Evolutionary conservation across 2,797 vertebrate genomes (phyloP).

Genomic region (Platyrinchus mystaceus): DNA sequence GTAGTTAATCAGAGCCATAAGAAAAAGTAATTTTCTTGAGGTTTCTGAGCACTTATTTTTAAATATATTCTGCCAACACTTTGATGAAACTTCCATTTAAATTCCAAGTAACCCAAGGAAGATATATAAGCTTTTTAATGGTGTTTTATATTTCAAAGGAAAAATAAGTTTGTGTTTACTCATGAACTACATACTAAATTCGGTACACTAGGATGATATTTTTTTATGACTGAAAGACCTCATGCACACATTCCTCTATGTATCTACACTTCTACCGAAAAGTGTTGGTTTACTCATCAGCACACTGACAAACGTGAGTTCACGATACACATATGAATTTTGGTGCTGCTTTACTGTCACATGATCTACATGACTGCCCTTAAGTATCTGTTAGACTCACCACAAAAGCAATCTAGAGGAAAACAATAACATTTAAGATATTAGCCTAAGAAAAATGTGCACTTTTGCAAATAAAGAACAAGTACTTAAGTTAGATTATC

Average conservation of each 20-base stretch:
- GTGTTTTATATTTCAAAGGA: not conserved
- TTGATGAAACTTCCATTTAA: constrained; percentile 38
- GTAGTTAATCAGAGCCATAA: constrained; percentile 34
- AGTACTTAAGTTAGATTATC: not conserved
- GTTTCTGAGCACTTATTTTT: not conserved
- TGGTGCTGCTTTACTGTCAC: not conserved
- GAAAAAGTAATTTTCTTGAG: constrained; percentile 32
- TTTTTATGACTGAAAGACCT: not conserved
- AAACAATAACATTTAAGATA: not conserved
- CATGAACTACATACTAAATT: not conserved
- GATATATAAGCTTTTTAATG: not conserved
- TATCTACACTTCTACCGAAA: not conserved
- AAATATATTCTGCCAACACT: not conserved
- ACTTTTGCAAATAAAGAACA: not conserved
- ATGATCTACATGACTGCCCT: not conserved
- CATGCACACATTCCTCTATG: not conserved
- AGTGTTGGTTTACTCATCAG: not conserved
- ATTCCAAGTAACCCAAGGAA: constrained; percentile 10
- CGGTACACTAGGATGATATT: not conserved
- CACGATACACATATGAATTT: not conserved
- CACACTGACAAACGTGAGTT: not conserved
- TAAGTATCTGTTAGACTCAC: not conserved
- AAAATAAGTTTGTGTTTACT: constrained; percentile 22
- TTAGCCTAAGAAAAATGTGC: not conserved
- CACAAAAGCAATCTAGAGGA: not conserved